Percentiles rank a stretch among this genome's conserved stretches.
phyloP scores from a whole-genome alignment of 2,888 invertebrate species.

The Ophioninae sp. region DNA sequence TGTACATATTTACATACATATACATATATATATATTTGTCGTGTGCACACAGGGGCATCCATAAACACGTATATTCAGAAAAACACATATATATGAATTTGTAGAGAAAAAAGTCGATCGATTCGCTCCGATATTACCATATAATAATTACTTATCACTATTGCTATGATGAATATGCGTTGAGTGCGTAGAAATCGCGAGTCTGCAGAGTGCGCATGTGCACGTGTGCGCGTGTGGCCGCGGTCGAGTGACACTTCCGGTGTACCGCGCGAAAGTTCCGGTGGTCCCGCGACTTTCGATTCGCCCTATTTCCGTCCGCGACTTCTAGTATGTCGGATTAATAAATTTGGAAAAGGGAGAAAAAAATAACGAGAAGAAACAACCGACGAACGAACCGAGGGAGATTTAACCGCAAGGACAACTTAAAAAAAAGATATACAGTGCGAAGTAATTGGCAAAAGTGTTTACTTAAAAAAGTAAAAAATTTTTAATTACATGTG shows the following conservation, averaged over 20 bases:
- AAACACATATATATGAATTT: background rate
- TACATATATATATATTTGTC: background rate
- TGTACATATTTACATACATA: background rate
- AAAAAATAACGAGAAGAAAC: background rate
- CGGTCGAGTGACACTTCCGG: background rate
- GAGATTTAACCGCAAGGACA: background rate
- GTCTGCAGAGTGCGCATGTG: background rate
- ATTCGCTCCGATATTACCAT: background rate
- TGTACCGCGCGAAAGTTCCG: constrained; percentile 2
- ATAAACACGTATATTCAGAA: background rate
- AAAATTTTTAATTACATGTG: background rate
- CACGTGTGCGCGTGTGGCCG: background rate
- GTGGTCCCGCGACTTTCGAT: background rate
- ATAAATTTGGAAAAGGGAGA: background rate
- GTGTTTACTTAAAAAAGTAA: background rate
- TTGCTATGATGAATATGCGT: background rate
- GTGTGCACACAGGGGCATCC: background rate
- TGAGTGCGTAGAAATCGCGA: background rate
- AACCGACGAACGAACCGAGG: background rate
- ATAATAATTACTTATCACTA: background rate
- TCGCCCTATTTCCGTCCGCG: background rate
- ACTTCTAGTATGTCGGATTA: background rate
- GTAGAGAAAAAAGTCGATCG: background rate
- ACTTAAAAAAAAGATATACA: background rate
- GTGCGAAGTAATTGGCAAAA: background rate